Base-by-base conservation (phyloP, 2,113 vertebrate species). In the Gasterosteus nipponicus region DNA sequence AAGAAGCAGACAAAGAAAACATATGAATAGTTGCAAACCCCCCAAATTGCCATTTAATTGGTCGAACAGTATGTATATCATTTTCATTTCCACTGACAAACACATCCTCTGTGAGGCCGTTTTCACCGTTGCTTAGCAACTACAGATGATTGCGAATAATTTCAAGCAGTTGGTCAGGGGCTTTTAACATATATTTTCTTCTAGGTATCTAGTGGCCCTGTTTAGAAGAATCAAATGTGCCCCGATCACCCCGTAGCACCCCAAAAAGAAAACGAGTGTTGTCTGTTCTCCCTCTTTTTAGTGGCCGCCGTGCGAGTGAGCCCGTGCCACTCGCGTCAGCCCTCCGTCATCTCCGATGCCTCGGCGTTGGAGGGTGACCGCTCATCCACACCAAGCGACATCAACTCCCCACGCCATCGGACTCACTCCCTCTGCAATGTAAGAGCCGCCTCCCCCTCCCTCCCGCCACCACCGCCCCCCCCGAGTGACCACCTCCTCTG, bases 401-500 rank as follows among this genome's bases (percentile, higher is more conserved):
- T 99, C 95, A 99, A 99, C 95, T 99, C 98, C 0, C 97, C 97
- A 0, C 95, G 97, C 71, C 98, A 99, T 85, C 95, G 97, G 95
- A 98, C 98, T 1, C 98, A 99, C 92, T 99, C 98, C 5, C 98
- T 99, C 93, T 99, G 98, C 96, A 99, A 99, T 62, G 98, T 99
- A 95, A 99, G 98, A 92, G 92, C 90, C 88, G 82, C 86, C 81
- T 8, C 33, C 33, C 33, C 33, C 33, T 5, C 33, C 33, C 33
- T 1, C 33, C 33, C 63, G 60, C 73, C 78, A 73, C 81, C 82
- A 66, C 70, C 38, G 61, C 70, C 62, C 72, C 77, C 66, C 63
- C 60, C 73, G 72, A 83, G 75, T 83, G 77, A 81, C 83, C 76
- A 70, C 65, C 78, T 60, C 77, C 79, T 80, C 22, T 66, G 56